A percentile compares a stretch with the other conserved stretches of the same genome.
Conservation (phyloP, 1,140 invertebrate genomes). For the Venustaconcha ellipsiformis region DNA sequence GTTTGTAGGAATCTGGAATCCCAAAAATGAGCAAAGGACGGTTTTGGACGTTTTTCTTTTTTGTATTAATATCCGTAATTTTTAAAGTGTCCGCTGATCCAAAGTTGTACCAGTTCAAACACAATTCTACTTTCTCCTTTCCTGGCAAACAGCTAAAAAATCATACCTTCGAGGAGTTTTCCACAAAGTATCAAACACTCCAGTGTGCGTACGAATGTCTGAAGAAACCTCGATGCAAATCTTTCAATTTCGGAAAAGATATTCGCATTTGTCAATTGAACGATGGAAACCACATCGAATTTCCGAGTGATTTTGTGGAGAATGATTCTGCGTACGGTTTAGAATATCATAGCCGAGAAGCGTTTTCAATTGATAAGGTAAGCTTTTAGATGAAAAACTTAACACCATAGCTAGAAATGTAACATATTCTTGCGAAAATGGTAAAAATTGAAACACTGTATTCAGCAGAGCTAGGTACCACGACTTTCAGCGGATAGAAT, state of each 20-base stretch:
- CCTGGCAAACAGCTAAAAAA: constrained; percentile 13
- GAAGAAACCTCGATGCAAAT: constrained; percentile 18
- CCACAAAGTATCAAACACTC: constrained; percentile 23
- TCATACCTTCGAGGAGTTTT: constrained; percentile 25
- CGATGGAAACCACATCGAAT: constrained; percentile 17
- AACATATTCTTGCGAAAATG: not conserved
- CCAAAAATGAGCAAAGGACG: too few species aligned
- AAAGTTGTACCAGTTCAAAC: constrained; percentile 22
- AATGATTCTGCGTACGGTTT: not conserved
- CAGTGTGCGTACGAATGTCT: constrained; percentile 30
- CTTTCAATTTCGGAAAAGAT: constrained; percentile 20
- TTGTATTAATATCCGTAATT: too few species aligned
- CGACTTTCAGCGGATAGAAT: not conserved
- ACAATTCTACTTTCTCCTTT: constrained; percentile 18
- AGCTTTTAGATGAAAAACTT: not conserved
- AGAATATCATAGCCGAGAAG: constrained; percentile 15
- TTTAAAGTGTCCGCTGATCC: not conserved
- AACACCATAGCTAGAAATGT: not conserved
- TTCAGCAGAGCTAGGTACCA: not conserved
- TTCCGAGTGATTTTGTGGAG: not conserved
- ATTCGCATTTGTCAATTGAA: constrained; percentile 15
- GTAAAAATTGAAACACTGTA: not conserved
- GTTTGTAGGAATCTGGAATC: too few species aligned
- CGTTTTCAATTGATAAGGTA: constrained; percentile 26
- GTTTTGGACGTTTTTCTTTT: too few species aligned